These are phyloP conservation scores for Spisula solida DNA, from an alignment of 2,888 invertebrate genomes.

Conservation along the genomic window DNA sequence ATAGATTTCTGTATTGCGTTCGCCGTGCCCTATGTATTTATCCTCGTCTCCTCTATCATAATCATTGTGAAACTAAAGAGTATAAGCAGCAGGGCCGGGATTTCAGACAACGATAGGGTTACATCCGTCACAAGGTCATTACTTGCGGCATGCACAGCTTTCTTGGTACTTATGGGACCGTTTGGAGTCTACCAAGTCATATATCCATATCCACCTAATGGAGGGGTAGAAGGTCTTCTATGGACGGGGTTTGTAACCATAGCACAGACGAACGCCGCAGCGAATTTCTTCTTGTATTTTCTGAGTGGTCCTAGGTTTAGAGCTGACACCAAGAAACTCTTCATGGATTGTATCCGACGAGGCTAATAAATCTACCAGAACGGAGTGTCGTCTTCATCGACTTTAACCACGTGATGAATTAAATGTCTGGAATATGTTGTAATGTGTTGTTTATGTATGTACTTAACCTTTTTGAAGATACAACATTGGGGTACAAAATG, in stretches of 20 bases:
- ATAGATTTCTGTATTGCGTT: constrained; percentile 60
- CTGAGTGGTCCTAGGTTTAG: constrained; percentile 77
- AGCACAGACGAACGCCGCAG: constrained; percentile 77
- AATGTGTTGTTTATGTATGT: too few species aligned
- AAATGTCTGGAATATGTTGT: too few species aligned
- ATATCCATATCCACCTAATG: constrained; percentile 14
- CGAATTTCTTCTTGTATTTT: constrained; percentile 78
- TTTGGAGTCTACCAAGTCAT: constrained; percentile 43
- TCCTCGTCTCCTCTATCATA: constrained; percentile 37
- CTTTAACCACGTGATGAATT: too few species aligned
- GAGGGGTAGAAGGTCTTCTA: constrained; percentile 34
- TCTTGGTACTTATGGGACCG: constrained; percentile 55
- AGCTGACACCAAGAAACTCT: constrained; percentile 70
- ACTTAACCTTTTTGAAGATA: too few species aligned
- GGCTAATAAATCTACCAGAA: too few species aligned
- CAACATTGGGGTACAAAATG: too few species aligned
- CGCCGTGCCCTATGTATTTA: constrained; percentile 52
- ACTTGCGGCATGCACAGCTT: constrained; percentile 48
- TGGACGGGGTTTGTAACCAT: constrained; percentile 70
- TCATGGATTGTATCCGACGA: constrained; percentile 34
- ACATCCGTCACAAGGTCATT: constrained; percentile 37
- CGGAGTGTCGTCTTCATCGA: too few species aligned
- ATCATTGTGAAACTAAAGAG: constrained; percentile 47
- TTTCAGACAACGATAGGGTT: constrained; percentile 28
- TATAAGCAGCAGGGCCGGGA: constrained; percentile 31